Evolutionary conservation across 1,140 invertebrate genomes (phyloP), one percentile per base, ranked within the genome.

Genomic region (Saccostrea glomerata): DNA sequence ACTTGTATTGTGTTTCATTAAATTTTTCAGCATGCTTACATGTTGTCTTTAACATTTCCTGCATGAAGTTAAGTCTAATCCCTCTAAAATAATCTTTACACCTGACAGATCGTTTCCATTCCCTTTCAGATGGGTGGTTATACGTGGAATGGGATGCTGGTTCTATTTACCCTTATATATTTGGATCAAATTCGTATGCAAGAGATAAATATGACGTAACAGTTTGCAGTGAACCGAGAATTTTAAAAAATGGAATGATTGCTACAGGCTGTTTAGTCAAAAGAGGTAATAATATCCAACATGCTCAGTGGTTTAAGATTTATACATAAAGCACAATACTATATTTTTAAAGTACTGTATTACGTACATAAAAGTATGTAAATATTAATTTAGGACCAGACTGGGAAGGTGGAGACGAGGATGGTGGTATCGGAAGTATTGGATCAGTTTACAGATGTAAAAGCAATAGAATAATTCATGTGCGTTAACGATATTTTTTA

Each of bases 341-440:
- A 20, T 13, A 13, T 4, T 17, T 13, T 17, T 60, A 13, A 60
- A 4, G 58, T 17, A 60, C 20, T 11, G 30, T 66, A n/a, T 66
- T 66, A n/a, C 17, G 30, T 36, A 36, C 30, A 36, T 36, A 36
- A 36, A 60, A 17, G 13, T 13, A 60, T 47, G 47, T 47, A 9
- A 47, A 36, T 60, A 13, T 63, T 63, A 20, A 15, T 11, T 7
- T 73, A 87, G 86, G 86, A 13, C 82, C 82, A 25, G 86, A 87
- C 40, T 87, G 86, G 86, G 82, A 87, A 23, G 84, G 86, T 82
- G 58, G 82, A 12, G 63, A 84, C 30, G 82, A 87, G 47, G 86
- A 87, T 84, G 82, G 82, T 5, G 86, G 86, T 15, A 56, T 63
- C 25, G 56, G 60, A 36, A 36, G 23, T 25, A 66, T 70, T 12